Evolutionary conservation across 2,888 invertebrate genomes (phyloP).

Genomic region (Zygogramma bicolorata): DNA sequence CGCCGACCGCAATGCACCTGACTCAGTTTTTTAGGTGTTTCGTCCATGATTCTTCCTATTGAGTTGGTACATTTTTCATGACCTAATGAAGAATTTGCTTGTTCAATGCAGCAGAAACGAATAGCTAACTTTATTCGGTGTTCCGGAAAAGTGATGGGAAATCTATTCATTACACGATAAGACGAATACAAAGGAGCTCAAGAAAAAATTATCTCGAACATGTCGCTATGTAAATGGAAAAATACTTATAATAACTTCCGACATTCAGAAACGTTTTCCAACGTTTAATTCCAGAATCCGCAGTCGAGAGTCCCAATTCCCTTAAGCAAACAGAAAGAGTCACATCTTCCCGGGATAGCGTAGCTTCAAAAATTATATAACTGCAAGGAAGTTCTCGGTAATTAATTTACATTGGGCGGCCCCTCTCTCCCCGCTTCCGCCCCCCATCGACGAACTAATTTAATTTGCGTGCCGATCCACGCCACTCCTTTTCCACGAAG

Average conservation of each 20-base stretch:
- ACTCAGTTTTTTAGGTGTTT: no score
- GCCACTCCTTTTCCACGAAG: conserved; percentile 31
- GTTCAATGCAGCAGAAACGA: no score
- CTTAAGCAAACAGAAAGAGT: conserved; percentile 8
- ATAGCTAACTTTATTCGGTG: no score
- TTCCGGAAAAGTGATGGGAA: no score
- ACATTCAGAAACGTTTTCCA: conserved; percentile 1
- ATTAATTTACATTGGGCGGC: conserved; percentile 52
- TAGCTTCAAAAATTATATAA: conserved; percentile 10
- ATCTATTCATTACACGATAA: no score
- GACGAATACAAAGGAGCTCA: no score
- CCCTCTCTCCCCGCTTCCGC: conserved; percentile 26
- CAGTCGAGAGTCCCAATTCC: neutral
- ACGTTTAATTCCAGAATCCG: conserved; percentile 1
- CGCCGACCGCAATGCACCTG: no score
- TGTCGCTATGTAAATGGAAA: neutral
- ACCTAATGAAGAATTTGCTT: no score
- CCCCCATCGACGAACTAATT: conserved; percentile 43
- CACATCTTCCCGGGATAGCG: neutral
- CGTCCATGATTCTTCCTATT: no score
- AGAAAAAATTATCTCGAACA: neutral
- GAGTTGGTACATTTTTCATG: no score
- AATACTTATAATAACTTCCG: conserved; percentile 1
- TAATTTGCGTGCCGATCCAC: conserved; percentile 43
- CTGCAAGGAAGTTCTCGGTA: conserved; percentile 10